Evolutionary conservation across 2,113 vertebrate species (phyloP).

Genomic region (Poicephalus gulielmi): DNA sequence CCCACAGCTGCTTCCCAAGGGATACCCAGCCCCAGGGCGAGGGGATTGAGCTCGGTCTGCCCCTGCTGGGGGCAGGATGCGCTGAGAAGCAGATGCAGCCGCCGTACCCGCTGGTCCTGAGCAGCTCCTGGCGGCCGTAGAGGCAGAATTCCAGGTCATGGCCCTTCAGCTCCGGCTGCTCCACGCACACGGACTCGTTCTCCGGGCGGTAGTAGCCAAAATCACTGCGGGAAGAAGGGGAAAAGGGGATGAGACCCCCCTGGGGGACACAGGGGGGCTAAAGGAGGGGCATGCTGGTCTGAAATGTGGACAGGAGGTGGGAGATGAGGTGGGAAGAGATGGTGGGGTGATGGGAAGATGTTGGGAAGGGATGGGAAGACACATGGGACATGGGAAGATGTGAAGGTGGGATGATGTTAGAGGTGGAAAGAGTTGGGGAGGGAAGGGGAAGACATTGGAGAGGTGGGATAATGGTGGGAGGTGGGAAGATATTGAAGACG

Average conservation of each 20-base stretch:
- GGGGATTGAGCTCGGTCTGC: no score
- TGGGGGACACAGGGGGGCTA: background rate
- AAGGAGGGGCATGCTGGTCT: background rate
- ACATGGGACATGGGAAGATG: background rate
- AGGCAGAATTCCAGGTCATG: constrained; percentile 89
- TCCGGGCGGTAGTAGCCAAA: constrained; percentile 91
- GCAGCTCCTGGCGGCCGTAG: constrained; percentile 83
- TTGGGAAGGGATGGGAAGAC: background rate
- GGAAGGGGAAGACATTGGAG: background rate
- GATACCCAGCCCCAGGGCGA: accelerated
- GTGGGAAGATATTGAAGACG: background rate
- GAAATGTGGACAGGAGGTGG: background rate
- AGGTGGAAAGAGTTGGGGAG: no score
- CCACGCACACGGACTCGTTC: constrained; percentile 86
- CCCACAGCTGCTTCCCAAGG: background rate
- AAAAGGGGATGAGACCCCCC: background rate
- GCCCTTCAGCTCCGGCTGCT: constrained; percentile 87
- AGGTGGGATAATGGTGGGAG: no score
- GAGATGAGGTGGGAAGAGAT: background rate
- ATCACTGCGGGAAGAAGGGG: constrained; percentile 75
- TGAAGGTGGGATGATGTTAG: no score
- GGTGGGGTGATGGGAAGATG: background rate
- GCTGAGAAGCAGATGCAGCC: no score
- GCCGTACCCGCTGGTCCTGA: constrained; percentile 83
- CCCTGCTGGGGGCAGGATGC: background rate